Evolutionary conservation across 2,888 invertebrate species (phyloP).

Genomic region (Coremacera marginata): DNA sequence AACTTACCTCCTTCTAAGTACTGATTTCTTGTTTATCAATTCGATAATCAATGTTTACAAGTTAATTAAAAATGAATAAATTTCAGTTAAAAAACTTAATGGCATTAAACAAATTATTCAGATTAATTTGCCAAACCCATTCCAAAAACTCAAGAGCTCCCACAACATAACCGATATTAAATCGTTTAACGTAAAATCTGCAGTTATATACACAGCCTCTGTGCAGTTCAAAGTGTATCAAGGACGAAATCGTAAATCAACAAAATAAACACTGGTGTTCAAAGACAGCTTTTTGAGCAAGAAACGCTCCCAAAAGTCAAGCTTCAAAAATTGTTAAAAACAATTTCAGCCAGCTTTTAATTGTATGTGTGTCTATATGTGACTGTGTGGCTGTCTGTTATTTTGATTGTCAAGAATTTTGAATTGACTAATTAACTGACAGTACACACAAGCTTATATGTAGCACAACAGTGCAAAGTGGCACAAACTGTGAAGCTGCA

Average conservation of each 20-base stretch:
- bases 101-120: conserved; percentile 6
- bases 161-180: background rate
- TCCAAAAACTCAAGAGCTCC: background rate
- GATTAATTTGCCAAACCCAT: background rate
- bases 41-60: too few species aligned
- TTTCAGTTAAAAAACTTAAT: too few species aligned
- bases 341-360: background rate
- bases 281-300: background rate
- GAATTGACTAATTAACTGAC: conserved; percentile 11
- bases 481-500: background rate
- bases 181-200: too few species aligned
- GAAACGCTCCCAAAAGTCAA: conserved; percentile 23
- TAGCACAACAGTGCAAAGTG: background rate
- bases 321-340: background rate
- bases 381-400: background rate
- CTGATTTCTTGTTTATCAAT: too few species aligned
- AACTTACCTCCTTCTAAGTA: too few species aligned
- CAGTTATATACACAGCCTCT: background rate
- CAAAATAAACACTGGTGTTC: background rate
- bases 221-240: conserved; percentile 26
- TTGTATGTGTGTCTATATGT: background rate
- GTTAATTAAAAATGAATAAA: too few species aligned
- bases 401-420: background rate
- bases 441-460: background rate
- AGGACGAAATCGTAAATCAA: conserved; percentile 38